Evolutionary conservation across 1,140 invertebrate genomes (phyloP), one percentile per base, ranked within the genome.

Genomic region (Drosophila saltans): DNA sequence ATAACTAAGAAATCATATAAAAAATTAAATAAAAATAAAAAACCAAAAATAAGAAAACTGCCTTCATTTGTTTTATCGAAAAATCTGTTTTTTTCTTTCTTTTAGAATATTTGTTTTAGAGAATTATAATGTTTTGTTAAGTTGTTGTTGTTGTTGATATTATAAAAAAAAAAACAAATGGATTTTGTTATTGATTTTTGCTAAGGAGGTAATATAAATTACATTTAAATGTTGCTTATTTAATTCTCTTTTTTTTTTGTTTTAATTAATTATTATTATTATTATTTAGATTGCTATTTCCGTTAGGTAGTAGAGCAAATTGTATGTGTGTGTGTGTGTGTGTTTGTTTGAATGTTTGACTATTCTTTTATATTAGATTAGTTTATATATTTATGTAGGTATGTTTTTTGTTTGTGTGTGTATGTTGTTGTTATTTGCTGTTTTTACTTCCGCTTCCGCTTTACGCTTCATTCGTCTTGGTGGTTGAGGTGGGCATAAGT

Each of bases 181-280:
- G 64, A 65, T 72, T 62, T 71, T 71, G 66, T 90, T 90, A 82
- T 85, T 80, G 80, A 89, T 89, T 89, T 89, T 89, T 89, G 85
- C 84, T 89, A 88, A 88, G 84, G 84, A 88, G 84, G 84, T 88
- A 88, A 89, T 88, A 83, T 83, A 88, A 89, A 88, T 88, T 88
- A 88, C 84, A 83, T 80, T 83, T 88, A 75, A 88, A 88, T 88
- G 75, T 86, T 78, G 67, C 85, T 83, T 83, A 67, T 64, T 70
- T 63, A 48, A 58, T 61, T 72, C 40, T 41, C 41, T 16, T 16
- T 16, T 16, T 16, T 16, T 16, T 16, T 16, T 16, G 16, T 16
- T 59, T 64, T 60, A 45, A 26, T 10, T 69, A 36, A 56, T 78
- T 81, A 67, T 70, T 70, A 66, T 56, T 77, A 70, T 75, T 78